Evolutionary conservation across 2,888 invertebrate species (phyloP).

Genomic region (Mythimna albipuncta): DNA sequence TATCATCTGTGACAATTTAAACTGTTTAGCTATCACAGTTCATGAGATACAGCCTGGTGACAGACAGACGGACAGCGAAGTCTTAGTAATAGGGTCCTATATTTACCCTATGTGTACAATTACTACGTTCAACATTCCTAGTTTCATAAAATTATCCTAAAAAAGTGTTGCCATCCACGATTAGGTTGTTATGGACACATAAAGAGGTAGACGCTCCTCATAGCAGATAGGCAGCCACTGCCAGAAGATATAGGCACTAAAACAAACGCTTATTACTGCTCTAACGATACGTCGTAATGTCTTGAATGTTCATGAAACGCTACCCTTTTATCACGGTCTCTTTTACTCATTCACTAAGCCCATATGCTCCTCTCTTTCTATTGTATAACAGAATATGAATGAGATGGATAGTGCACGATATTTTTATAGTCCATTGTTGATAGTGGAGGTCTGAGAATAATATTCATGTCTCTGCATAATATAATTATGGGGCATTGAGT

Average conservation of each 20-base stretch:
- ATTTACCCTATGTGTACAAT: too few species aligned
- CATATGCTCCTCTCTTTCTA: conserved; percentile 45
- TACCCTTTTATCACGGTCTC: conserved; percentile 59
- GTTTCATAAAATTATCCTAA: background rate
- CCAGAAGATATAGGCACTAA: conserved; percentile 61
- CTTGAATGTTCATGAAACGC: conserved; percentile 60
- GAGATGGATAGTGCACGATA: conserved; percentile 59
- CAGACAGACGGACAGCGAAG: too few species aligned
- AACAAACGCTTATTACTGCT: conserved; percentile 65
- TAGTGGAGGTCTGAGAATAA: conserved; percentile 36
- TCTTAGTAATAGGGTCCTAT: too few species aligned
- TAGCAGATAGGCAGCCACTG: conserved; percentile 51
- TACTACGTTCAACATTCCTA: background rate
- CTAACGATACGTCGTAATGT: conserved; percentile 66
- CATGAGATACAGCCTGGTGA: too few species aligned
- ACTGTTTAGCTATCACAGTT: too few species aligned
- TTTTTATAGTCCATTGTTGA: conserved; percentile 59
- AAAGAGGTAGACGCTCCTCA: conserved; percentile 48
- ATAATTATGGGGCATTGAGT: conserved; percentile 5
- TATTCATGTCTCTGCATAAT: conserved; percentile 31
- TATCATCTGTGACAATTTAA: too few species aligned
- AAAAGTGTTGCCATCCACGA: conserved; percentile 18
- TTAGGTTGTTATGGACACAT: conserved; percentile 34
- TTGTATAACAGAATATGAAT: conserved; percentile 63
- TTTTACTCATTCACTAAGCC: conserved; percentile 34